These are phyloP conservation scores for Abrostola triplasia DNA, from an alignment of 2,888 invertebrate genomes.

Conservation along the genomic window DNA sequence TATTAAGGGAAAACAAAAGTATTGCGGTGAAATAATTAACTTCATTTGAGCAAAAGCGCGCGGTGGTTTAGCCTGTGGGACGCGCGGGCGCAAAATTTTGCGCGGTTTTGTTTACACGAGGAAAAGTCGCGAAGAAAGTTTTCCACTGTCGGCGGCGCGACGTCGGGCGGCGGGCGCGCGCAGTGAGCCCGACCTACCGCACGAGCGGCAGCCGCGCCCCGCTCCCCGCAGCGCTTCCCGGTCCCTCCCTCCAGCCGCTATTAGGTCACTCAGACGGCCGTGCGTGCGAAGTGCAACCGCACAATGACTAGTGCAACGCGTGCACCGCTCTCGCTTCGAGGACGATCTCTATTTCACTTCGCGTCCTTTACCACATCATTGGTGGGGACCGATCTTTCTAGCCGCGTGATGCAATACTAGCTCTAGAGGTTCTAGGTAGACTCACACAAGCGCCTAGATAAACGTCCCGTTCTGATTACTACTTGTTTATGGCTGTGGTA, in stretches of 20 bases:
- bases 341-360: slow-evolving; percentile 88
- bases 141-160: slow-evolving; percentile 80
- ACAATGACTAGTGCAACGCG: slow-evolving; percentile 88
- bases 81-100: slow-evolving; percentile 74
- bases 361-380: slow-evolving; percentile 87
- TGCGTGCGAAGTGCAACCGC: slow-evolving; percentile 87
- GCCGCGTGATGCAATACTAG: slow-evolving; percentile 82
- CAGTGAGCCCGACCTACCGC: slow-evolving; percentile 88
- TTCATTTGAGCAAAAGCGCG: slow-evolving; percentile 52
- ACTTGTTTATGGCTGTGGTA: slow-evolving; percentile 60
- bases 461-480: slow-evolving; percentile 72
- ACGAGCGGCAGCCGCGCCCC: slow-evolving; percentile 76
- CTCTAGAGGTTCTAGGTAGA: slow-evolving; percentile 77
- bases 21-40: slow-evolving; percentile 41
- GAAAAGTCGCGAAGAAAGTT: slow-evolving; percentile 87
- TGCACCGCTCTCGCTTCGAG: slow-evolving; percentile 88
- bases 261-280: slow-evolving; percentile 87
- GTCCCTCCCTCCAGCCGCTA: slow-evolving; percentile 87
- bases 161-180: slow-evolving; percentile 81
- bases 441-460: slow-evolving; percentile 71
- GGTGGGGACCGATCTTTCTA: slow-evolving; percentile 88
- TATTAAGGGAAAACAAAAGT: slow-evolving; percentile 36
- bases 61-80: slow-evolving; percentile 46
- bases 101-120: slow-evolving; percentile 82
- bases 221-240: slow-evolving; percentile 84